phyloP scores from a whole-genome alignment of 2,888 invertebrate genomes.

The Chrysolina haemoptera region DNA sequence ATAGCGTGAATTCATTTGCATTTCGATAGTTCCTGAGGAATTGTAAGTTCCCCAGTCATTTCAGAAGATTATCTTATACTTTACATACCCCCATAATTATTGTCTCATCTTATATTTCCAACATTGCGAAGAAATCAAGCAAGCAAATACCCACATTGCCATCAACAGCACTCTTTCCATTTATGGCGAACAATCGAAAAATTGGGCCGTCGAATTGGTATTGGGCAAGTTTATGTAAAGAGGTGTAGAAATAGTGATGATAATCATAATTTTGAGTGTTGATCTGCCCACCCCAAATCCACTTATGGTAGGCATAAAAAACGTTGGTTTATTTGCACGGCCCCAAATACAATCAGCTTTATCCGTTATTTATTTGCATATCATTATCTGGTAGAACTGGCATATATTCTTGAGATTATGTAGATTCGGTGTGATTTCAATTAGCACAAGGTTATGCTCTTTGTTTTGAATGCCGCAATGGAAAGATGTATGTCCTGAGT shows the following conservation, averaged over 20 bases:
- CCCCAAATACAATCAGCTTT: background rate
- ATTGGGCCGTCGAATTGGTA: background rate
- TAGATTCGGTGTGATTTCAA: background rate
- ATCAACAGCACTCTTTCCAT: background rate
- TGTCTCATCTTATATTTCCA: background rate
- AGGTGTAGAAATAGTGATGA: slow-evolving; percentile 8
- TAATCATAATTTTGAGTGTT: slow-evolving; percentile 7
- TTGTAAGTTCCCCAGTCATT: too few species aligned
- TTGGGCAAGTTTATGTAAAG: slow-evolving; percentile 13
- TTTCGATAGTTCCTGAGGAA: too few species aligned
- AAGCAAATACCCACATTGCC: background rate
- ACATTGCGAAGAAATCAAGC: background rate
- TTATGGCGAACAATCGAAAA: background rate
- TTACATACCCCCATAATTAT: background rate
- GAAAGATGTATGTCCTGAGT: too few species aligned
- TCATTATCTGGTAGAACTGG: background rate
- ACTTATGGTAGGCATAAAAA: background rate
- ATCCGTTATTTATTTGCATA: background rate
- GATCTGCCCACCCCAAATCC: background rate
- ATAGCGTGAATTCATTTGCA: too few species aligned
- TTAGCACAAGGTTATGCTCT: background rate
- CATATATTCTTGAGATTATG: background rate
- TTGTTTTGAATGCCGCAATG: too few species aligned
- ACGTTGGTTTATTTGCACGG: slow-evolving; percentile 2
- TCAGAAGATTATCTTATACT: background rate